Base-by-base conservation (phyloP, 2,797 vertebrate genomes). In the Trichosurus vulpecula region DNA sequence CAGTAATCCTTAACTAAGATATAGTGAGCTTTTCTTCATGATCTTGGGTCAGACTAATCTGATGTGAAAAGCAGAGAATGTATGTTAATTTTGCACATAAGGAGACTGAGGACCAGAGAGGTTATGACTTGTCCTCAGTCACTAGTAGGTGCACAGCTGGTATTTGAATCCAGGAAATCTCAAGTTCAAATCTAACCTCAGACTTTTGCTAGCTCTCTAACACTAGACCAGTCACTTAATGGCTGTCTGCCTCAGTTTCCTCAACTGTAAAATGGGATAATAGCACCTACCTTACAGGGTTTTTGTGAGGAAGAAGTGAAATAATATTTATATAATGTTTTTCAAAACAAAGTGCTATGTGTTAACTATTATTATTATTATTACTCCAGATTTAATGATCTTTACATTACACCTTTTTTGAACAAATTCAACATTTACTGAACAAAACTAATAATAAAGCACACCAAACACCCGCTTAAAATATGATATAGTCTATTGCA, bases 351-450 rank as follows among this genome's bases (percentile, higher is more conserved):
- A 81, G 2, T 81, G 41, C 74, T 47, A 10, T 10, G 6, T 47
- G 19, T 81, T 81, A 81, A 1, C n/a, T 47, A 81, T 47, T 27
- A 81, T 27, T 47, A 81, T 27, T 47, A 74, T 41, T 41, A n/a
- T 74, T 25, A 47, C 19, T 47, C 22, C 9, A 47, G 41, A 81
- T 81, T 47, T 81, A 47, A 47, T 47, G 22, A 10, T 47, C 9
- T 81, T 47, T 47, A 6, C 9, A 81, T 47, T 81, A 9, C 0
- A 47, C 9, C 66, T 81, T 81, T 81, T 25, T 81, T 47, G 90
- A 96, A 97, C 0, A 95, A 95, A 66, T 5, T 55, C 54, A 97
- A 2, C 13, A 95, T 95, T 96, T 96, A 96, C 91, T 54, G 94
- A 35, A 93, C 41, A 81, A 47, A 81, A 96, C 61, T 90, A 51